Evolutionary conservation across 2,113 vertebrate genomes (phyloP).

Genomic region (Xenopus laevis): DNA sequence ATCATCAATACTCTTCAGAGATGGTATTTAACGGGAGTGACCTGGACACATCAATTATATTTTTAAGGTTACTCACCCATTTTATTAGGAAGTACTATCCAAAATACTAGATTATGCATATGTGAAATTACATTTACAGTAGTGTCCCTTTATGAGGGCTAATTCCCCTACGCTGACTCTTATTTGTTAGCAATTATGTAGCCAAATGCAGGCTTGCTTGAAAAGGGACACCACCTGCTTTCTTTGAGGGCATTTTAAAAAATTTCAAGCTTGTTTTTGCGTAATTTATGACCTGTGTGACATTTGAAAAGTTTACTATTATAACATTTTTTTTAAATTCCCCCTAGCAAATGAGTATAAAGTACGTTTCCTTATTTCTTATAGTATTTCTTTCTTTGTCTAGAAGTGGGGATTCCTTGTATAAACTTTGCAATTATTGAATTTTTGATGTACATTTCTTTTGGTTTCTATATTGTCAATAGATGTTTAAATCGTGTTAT

Average conservation of each 20-base stretch:
- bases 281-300: conserved; percentile 27
- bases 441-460: conserved; percentile 69
- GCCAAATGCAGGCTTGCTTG: conserved; percentile 64
- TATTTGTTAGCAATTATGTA: conserved; percentile 60
- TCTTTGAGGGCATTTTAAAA: conserved; percentile 64
- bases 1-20: too few species aligned
- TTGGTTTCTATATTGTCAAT: conserved; percentile 70
- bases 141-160: neutral
- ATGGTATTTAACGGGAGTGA: too few species aligned
- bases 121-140: too few species aligned
- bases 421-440: conserved; percentile 84
- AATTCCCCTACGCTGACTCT: conserved; percentile 19
- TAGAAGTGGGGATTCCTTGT: conserved; percentile 67
- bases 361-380: conserved; percentile 50
- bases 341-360: conserved; percentile 58
- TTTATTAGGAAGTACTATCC: too few species aligned
- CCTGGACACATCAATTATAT: too few species aligned
- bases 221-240: conserved; percentile 60
- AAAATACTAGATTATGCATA: too few species aligned
- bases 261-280: conserved; percentile 33
- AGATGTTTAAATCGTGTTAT: conserved; percentile 77
- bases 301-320: conserved; percentile 49
- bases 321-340: conserved; percentile 62
- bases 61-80: too few species aligned
- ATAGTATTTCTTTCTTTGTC: conserved; percentile 71